These are phyloP conservation scores for Rhinolophus sinicus DNA, from an alignment of 2,113 vertebrate genomes.

Conservation along the genomic window DNA sequence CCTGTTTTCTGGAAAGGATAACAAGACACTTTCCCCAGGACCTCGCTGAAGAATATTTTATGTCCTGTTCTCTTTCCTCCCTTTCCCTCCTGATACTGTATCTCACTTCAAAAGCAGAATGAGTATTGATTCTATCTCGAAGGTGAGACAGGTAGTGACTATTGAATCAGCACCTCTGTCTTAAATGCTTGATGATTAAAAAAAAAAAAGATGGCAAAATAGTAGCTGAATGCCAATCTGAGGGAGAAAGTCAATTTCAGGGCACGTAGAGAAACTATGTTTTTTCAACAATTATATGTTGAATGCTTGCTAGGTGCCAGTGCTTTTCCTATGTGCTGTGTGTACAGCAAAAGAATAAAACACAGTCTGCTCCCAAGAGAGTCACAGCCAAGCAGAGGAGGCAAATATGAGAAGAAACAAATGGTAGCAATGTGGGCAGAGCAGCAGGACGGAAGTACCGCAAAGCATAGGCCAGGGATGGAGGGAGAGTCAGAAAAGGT, in stretches of 20 bases:
- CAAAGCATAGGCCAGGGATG: background rate
- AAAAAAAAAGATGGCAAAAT: background rate
- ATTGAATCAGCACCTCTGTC: slow-evolving; percentile 57
- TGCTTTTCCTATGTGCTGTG: background rate
- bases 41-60: background rate
- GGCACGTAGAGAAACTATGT: background rate
- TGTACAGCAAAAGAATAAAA: slow-evolving; percentile 1
- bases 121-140: slow-evolving; percentile 39
- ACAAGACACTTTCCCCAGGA: background rate
- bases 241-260: background rate
- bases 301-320: background rate
- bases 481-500: background rate
- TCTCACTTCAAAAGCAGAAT: slow-evolving; percentile 28
- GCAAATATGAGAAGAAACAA: slow-evolving; percentile 10
- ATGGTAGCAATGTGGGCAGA: background rate
- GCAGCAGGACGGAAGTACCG: background rate
- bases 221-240: slow-evolving; percentile 8
- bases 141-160: background rate
- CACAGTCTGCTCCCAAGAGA: background rate
- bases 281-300: slow-evolving; percentile 48
- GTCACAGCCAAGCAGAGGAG: background rate
- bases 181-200: background rate
- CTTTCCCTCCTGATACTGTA: background rate
- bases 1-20: background rate
- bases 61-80: background rate